Base-by-base conservation (phyloP, 2,113 vertebrate species). In the Lepus europaeus region DNA sequence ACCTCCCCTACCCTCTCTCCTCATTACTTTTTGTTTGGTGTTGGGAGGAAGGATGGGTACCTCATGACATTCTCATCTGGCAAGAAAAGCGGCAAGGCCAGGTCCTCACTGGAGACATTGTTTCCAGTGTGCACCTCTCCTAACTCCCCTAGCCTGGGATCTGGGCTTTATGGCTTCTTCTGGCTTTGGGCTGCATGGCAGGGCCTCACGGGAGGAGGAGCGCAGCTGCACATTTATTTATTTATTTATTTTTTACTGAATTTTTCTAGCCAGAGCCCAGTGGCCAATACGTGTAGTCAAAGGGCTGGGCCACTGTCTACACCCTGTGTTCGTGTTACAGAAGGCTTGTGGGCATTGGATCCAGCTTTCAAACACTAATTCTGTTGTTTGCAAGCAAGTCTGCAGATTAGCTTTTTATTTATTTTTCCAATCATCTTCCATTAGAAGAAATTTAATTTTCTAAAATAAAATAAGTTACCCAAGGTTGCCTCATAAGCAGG, bases 221-320 rank as follows among this genome's bases (percentile, higher is more conserved):
- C 2, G 9, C 3, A 9, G 7, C n/a, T 33, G 19, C 9, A 2
- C 45, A 45, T 45, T 23, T 20, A 36, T 36, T 36, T 36, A 36
- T 51, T 80, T 83, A 36, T 82, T 16, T n/a, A n/a, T 85, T 82
- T n/a, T 27, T 76, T 33, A 66, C 9, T 8, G 6, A 51, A 63
- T 51, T 91, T 93, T 92, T 80, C 33, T 91, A 63, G 76, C 11
- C 33, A 79, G 77, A 91, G 31, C 31, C 31, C 66, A 31, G 13
- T 59, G 66, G 14, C 6, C 13, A 56, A 77, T 27, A 51, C 11
- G 8, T 22, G 13, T 31, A 39, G 23, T 74, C 64, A 56, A 9
- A 39, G 16, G 45, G 45, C 25, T 61, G 45, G 66, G 61, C 59
- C 36, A 25, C 25, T 45, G 20, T 64, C 20, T 9, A 68, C 72